Conservation (phyloP, 1,140 invertebrate genomes). For the Formica exsecta region DNA sequence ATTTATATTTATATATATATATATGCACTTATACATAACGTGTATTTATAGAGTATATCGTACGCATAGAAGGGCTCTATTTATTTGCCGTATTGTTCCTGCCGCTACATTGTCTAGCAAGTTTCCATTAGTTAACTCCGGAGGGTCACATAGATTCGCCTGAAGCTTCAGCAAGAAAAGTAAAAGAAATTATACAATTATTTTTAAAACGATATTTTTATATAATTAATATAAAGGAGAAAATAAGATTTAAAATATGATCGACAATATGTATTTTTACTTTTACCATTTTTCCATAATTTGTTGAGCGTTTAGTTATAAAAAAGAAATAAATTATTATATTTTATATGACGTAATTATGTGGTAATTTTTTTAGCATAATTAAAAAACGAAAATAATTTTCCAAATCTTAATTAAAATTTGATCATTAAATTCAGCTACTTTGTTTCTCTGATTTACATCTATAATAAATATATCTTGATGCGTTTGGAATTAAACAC, state of each 20-base stretch:
- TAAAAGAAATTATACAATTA: not conserved
- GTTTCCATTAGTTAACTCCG: slow-evolving; percentile 61
- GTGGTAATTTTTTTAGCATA: not conserved
- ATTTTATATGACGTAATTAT: not conserved
- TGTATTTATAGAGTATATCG: slow-evolving; percentile 72
- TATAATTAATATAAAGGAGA: not conserved
- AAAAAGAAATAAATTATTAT: not conserved
- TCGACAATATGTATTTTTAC: not conserved
- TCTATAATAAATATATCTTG: not conserved
- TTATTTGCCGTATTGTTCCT: slow-evolving; percentile 65
- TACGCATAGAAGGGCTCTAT: slow-evolving; percentile 69
- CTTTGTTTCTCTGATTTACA: not conserved
- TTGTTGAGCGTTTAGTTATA: not conserved
- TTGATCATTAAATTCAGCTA: not conserved
- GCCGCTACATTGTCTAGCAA: slow-evolving; percentile 70
- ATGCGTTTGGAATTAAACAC: not conserved
- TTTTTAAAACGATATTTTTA: not conserved
- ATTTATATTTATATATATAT: slow-evolving; percentile 66
- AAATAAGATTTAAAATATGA: not conserved
- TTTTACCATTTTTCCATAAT: not conserved
- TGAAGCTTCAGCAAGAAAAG: slow-evolving; percentile 31
- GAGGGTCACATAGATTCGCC: slow-evolving; percentile 42
- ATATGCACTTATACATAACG: slow-evolving; percentile 33
- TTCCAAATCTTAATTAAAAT: not conserved
- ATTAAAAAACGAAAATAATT: not conserved